These are phyloP conservation scores for Troides helena DNA, from an alignment of 2,888 invertebrate species.

Conservation along the genomic window DNA sequence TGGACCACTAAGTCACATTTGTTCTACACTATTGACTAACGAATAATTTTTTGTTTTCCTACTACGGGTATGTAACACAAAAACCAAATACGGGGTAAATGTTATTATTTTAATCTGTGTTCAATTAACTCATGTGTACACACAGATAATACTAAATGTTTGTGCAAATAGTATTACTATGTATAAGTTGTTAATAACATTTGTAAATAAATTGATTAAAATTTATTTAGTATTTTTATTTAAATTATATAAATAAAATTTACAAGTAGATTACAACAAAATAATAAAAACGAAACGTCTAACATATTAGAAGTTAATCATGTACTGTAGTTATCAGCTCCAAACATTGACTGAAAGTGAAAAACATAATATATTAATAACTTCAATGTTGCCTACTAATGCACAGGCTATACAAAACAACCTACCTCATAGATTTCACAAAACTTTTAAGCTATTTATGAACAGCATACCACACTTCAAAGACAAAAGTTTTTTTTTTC, in stretches of 20 bases:
- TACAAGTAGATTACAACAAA: conserved; percentile 26
- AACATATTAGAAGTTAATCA: conserved; percentile 41
- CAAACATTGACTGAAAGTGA: conserved; percentile 73
- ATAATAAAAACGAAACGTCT: conserved; percentile 30
- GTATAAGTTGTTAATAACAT: conserved; percentile 53
- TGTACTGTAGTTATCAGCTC: conserved; percentile 67
- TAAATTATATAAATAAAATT: conserved; percentile 23
- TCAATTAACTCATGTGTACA: conserved; percentile 51
- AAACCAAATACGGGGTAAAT: conserved; percentile 51
- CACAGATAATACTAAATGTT: conserved; percentile 50
- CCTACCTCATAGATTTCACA: conserved; percentile 32
- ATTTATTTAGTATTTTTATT: conserved; percentile 46
- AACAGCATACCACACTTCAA: conserved; percentile 30
- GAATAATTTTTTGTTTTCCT: conserved; percentile 31
- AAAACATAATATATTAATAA: conserved; percentile 39
- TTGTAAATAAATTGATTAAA: conserved; percentile 48
- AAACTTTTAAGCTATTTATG: conserved; percentile 10
- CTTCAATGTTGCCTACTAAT: conserved; percentile 31
- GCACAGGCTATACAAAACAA: conserved; percentile 31
- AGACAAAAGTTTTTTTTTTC: conserved; percentile 23
- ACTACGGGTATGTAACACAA: conserved; percentile 51
- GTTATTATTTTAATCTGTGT: conserved; percentile 33
- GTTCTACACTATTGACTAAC: conserved; percentile 11
- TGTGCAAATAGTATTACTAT: conserved; percentile 50
- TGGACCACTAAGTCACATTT: conserved; percentile 1